Evolutionary conservation across 2,888 invertebrate genomes (phyloP).

Genomic region (Dolichopus griseipennis): DNA sequence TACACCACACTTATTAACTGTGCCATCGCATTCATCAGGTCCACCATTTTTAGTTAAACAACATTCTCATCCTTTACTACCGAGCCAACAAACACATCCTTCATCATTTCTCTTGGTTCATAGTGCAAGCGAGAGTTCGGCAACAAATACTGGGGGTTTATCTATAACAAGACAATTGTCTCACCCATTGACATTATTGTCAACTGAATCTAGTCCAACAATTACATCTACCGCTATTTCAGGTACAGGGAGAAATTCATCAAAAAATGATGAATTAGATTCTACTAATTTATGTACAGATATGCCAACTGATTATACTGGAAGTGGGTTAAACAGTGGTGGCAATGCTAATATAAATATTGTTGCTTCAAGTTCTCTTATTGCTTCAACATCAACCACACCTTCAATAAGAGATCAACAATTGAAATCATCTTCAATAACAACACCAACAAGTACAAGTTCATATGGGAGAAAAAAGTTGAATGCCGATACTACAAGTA

Average conservation of each 20-base stretch:
- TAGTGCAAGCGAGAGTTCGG: background rate
- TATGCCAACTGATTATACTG: background rate
- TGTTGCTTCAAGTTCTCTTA: constrained; percentile 20
- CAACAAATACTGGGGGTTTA: constrained; percentile 21
- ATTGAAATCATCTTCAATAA: background rate
- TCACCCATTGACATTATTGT: constrained; percentile 39
- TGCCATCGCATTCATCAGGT: constrained; percentile 41
- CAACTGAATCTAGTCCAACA: constrained; percentile 13
- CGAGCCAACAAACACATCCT: constrained; percentile 46
- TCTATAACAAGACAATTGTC: constrained; percentile 43
- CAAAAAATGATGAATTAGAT: background rate
- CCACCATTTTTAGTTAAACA: constrained; percentile 52
- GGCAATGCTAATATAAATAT: background rate
- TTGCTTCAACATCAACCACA: constrained; percentile 24
- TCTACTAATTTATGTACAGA: background rate
- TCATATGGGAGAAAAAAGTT: constrained; percentile 20
- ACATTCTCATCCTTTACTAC: constrained; percentile 56
- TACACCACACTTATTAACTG: constrained; percentile 49
- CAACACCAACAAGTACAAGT: constrained; percentile 10
- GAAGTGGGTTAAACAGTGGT: background rate
- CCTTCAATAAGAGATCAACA: constrained; percentile 28
- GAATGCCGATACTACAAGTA: constrained; percentile 17
- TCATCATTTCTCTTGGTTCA: constrained; percentile 11
- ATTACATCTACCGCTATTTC: background rate
- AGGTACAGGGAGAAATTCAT: background rate